Evolutionary conservation across 2,797 vertebrate genomes (phyloP), one percentile per base, ranked within the genome.

Genomic region (Clarias platycephalus): DNA sequence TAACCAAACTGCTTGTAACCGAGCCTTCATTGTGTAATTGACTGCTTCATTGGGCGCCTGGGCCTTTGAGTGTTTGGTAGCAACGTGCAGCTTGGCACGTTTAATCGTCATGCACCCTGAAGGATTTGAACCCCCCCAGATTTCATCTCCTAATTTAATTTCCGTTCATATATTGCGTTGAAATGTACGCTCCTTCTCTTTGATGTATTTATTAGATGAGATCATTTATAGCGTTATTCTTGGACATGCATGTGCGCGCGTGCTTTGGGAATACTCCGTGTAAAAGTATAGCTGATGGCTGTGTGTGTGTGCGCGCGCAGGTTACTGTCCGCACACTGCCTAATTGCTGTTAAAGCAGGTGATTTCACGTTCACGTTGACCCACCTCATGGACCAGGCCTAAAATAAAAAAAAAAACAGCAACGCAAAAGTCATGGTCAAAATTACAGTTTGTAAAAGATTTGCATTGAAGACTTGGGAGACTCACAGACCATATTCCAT

Each of bases 261-360:
- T 67, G 75, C 64, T 70, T 71, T 60, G 6, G 55, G 76, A 71
- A 70, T 72, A 31, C 1, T 12, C 12, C 28, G n/a, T 60, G 40
- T 76, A 63, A 60, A 64, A 37, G 72, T 77, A 44, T 34, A 63
- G 44, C 28, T 8, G 12, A n/a, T 22, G 68, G n/a, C 8, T 9
- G 28, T 44, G 66, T 49, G n/a, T 57, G 53, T 55, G 40, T 15
- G 82, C 62, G 62, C 5, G 37, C 10, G 28, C 20, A n/a, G 57
- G 20, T 80, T 63, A 49, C 58, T 3, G 49, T 53, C 24, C 68
- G 2, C 40, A 55, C 77, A 22, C 81, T 63, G 84, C 80, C 62
- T 87, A 80, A 84, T 84, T 53, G 26, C 72, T 55, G 26, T 75
- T 77, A 22, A 81, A 81, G 80, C 86, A 83, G 88, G 86, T 89